These are phyloP conservation scores for Corydoras maculifer DNA, from an alignment of 2,113 vertebrate species.

Conservation along the genomic window DNA sequence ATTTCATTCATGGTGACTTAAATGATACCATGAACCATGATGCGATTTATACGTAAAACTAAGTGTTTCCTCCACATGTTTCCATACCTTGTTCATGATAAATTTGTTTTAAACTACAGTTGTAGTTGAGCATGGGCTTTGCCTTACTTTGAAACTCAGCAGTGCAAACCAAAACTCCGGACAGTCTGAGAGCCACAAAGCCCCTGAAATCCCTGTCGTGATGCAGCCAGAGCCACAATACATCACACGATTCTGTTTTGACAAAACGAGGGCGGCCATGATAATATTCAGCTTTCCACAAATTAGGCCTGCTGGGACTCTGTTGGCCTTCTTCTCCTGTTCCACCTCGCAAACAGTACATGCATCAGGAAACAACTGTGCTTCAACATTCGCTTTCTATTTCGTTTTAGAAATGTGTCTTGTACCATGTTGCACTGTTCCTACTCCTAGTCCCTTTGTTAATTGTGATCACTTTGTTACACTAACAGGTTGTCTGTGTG, in stretches of 20 bases:
- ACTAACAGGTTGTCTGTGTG: constrained; percentile 1
- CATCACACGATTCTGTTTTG: constrained; percentile 34
- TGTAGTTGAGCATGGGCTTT: not conserved
- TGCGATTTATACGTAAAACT: no score
- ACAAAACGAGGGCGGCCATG: constrained; percentile 31
- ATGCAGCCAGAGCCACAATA: constrained; percentile 14
- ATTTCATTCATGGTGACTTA: no score
- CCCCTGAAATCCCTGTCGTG: constrained; percentile 38
- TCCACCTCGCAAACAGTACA: constrained; percentile 1
- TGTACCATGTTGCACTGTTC: not conserved
- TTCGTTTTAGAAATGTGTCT: not conserved
- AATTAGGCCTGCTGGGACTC: constrained; percentile 29
- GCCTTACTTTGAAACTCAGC: not conserved
- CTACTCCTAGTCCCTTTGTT: constrained; percentile 9
- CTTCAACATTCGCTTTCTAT: not conserved
- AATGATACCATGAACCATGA: no score
- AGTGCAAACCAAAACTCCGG: not conserved
- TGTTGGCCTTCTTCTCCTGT: not conserved
- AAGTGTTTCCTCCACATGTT: no score
- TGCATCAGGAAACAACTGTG: constrained; percentile 1
- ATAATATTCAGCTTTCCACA: constrained; percentile 36
- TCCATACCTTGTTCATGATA: no score
- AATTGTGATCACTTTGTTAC: constrained; percentile 57
- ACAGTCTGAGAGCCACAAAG: constrained; percentile 10
- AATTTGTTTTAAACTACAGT: not conserved